phyloP scores from a whole-genome alignment of 2,888 invertebrate genomes.

The Silvanus unidentatus region DNA sequence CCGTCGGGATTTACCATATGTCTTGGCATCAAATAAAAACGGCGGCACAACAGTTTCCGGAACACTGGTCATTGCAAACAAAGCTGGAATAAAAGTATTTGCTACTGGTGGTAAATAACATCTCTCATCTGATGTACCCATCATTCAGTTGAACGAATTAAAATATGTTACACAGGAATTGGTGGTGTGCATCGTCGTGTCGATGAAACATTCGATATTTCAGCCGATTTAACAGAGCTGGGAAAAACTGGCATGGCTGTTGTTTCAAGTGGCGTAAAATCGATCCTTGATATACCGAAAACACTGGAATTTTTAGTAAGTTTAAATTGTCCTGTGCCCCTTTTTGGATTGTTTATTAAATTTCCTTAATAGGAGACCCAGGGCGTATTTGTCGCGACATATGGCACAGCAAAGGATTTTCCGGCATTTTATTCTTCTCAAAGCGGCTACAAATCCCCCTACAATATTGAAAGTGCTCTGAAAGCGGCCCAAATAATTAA shows the following conservation, averaged over 20 bases:
- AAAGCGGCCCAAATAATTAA: constrained; percentile 72
- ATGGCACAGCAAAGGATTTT: constrained; percentile 64
- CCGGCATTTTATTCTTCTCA: constrained; percentile 88
- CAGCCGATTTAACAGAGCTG: constrained; percentile 89
- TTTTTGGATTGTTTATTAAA: neutral
- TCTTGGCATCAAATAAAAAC: constrained; percentile 60
- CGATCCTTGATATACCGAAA: constrained; percentile 90
- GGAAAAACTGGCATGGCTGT: constrained; percentile 83
- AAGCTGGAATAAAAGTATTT: constrained; percentile 81
- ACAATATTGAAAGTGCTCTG: constrained; percentile 54
- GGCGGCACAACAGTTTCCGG: constrained; percentile 97
- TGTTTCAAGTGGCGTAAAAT: constrained; percentile 94
- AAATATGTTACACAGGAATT: constrained; percentile 46
- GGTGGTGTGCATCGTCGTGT: constrained; percentile 94
- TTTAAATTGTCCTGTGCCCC: constrained; percentile 11
- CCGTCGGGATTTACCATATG: constrained; percentile 75
- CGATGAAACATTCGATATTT: constrained; percentile 82
- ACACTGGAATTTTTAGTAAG: constrained; percentile 89
- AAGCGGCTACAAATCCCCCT: constrained; percentile 70
- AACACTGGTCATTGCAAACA: constrained; percentile 79
- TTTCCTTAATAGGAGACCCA: constrained; percentile 71
- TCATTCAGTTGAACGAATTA: no score
- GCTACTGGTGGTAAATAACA: constrained; percentile 74
- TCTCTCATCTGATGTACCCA: neutral
- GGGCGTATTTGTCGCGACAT: constrained; percentile 84